These are phyloP conservation scores for Vireo altiloquus DNA, from an alignment of 2,113 vertebrate genomes.

Conservation along the genomic window DNA sequence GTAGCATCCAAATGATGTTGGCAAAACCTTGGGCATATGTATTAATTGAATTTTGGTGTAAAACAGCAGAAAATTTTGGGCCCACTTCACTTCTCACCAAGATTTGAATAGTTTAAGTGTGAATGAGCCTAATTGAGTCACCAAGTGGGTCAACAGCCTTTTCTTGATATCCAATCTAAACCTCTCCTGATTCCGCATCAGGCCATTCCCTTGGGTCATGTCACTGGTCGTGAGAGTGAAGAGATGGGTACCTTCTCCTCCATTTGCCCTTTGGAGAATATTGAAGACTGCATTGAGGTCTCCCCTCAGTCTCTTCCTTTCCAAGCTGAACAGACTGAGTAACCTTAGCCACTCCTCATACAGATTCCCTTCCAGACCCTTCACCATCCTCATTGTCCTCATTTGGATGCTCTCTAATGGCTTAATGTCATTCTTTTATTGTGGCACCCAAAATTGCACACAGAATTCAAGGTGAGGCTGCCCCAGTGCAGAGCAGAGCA, in stretches of 20 bases:
- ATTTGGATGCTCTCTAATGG: not conserved
- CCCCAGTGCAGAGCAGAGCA: rapidly evolving
- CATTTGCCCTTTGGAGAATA: not conserved
- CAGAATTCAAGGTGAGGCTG: not conserved
- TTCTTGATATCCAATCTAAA: not conserved
- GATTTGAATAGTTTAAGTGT: not conserved
- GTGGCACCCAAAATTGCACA: not conserved
- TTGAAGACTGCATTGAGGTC: too few species aligned
- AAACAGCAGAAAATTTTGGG: not conserved
- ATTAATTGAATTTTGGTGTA: not conserved
- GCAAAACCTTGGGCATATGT: not conserved
- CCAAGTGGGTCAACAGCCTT: not conserved
- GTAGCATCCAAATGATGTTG: not conserved
- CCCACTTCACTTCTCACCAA: not conserved
- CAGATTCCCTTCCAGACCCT: not conserved
- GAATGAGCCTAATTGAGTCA: not conserved
- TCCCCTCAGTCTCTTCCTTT: not conserved
- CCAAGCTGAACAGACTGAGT: rapidly evolving
- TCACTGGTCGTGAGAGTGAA: not conserved
- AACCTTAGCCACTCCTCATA: not conserved
- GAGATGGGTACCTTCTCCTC: not conserved
- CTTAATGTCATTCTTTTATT: not conserved
- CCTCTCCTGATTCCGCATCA: not conserved
- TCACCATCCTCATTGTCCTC: not conserved
- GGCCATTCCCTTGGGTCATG: not conserved